Evolutionary conservation across 2,797 vertebrate species (phyloP), one percentile per base, ranked within the genome.

Genomic region (Tapirus indicus): DNA sequence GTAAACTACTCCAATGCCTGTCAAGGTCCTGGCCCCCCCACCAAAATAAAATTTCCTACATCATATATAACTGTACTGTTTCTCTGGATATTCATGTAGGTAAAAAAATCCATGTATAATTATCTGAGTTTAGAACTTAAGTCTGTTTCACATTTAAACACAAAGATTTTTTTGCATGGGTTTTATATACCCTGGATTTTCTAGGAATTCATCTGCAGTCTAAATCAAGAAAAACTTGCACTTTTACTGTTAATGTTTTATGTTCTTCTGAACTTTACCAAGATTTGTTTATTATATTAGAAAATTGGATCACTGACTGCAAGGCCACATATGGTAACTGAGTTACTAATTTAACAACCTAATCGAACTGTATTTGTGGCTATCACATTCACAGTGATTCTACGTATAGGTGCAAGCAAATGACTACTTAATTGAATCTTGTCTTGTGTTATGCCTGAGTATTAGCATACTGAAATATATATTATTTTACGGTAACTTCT

Each of bases 141-240:
- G 14, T 87, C 47, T 85, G 86, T 93, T 89, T 85, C 62, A 64
- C 62, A 78, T n/a, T 18, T 38, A 93, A 88, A 88, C 41, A n/a
- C 77, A 66, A 44, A 88, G 13, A 14, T 72, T 87, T 75, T 47
- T 83, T 66, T 88, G 60, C 41, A 8, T 91, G 88, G 21, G 20
- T 60, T 88, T 95, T 60, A 68, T n/a, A 41, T 3, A 82, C 54
- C 58, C 18, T n/a, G 38, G 29, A 75, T 32, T 88, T 95, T 82
- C 49, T 17, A 60, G n/a, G 25, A 88, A 82, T 92, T 87, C 32
- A 68, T 62, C 27, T 88, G 41, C 1, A 9, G 25, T 58, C 41
- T 82, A 74, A 74, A 74, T 66, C n/a, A 82, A 92, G 20, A 49
- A 49, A 82, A 95, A 82, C 38, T 41, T 94, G 47, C 23, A 83